A percentile compares a stretch with the other conserved stretches of the same genome.
Evolutionary conservation across 1,140 invertebrate genomes (phyloP).

Genomic region (Cheumatopsyche charites): DNA sequence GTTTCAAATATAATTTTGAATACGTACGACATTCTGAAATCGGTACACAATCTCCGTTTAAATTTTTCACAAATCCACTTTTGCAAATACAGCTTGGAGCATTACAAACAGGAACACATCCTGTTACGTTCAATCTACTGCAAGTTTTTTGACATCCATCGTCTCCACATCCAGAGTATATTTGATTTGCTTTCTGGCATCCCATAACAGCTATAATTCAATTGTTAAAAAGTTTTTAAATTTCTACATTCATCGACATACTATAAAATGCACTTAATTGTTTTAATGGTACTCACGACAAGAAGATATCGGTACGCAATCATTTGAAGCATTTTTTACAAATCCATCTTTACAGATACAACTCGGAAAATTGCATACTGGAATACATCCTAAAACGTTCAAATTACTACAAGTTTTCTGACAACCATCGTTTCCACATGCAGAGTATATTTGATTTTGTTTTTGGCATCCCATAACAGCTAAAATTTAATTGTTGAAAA

Average conservation of each 20-base stretch:
- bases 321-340: constrained; percentile 26
- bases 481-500: neutral
- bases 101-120: neutral
- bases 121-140: no score
- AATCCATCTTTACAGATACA: constrained; percentile 43
- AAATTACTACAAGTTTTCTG: neutral
- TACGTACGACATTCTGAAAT: neutral
- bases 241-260: no score
- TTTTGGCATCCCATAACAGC: neutral
- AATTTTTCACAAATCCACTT: neutral
- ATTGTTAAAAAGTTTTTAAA: neutral
- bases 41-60: neutral
- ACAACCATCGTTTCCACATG: neutral
- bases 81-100: neutral
- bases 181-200: neutral
- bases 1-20: neutral
- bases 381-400: neutral
- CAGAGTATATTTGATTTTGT: neutral
- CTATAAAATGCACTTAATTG: no score
- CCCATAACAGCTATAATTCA: neutral
- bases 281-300: constrained; percentile 33
- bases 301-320: constrained; percentile 23
- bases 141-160: neutral
- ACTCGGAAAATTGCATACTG: neutral
- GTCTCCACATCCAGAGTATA: neutral